Conservation (phyloP, 2,113 vertebrate species). For the Mormyrus lacerda region DNA sequence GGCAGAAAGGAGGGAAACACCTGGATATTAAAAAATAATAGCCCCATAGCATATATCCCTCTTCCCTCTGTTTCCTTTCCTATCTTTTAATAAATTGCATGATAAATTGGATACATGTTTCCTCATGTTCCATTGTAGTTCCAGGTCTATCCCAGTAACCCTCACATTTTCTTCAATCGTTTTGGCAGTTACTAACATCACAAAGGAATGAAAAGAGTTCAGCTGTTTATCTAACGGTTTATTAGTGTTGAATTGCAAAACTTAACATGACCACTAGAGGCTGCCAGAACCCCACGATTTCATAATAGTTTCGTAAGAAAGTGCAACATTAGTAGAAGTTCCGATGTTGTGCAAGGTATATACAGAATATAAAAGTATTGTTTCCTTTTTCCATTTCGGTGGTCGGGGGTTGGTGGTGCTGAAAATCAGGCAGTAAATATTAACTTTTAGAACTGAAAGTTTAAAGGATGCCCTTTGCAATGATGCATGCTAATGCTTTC, state of each 20-base stretch:
- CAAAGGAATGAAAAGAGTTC: background rate
- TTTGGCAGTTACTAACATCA: background rate
- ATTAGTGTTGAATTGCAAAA: background rate
- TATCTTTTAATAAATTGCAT: background rate
- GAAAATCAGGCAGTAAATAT: background rate
- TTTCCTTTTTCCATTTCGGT: background rate
- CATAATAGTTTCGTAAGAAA: background rate
- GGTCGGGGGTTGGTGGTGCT: too few relatives aligned
- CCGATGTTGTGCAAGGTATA: background rate
- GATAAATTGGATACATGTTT: background rate
- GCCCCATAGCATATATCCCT: background rate
- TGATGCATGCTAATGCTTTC: background rate
- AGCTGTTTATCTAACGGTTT: background rate
- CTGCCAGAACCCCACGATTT: background rate
- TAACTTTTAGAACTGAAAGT: background rate
- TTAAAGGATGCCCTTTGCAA: background rate
- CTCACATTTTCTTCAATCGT: background rate
- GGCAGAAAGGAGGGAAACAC: background rate
- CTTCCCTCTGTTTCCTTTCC: background rate
- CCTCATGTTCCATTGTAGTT: background rate
- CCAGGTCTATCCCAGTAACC: background rate
- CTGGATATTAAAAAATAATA: background rate
- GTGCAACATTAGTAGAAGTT: background rate
- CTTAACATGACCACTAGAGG: background rate
- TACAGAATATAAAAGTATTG: background rate